Percentiles rank a stretch among this genome's conserved stretches.
These are phyloP conservation scores for Premnoplex brunnescens DNA, from an alignment of 2,797 vertebrate species.

Conservation along the genomic window DNA sequence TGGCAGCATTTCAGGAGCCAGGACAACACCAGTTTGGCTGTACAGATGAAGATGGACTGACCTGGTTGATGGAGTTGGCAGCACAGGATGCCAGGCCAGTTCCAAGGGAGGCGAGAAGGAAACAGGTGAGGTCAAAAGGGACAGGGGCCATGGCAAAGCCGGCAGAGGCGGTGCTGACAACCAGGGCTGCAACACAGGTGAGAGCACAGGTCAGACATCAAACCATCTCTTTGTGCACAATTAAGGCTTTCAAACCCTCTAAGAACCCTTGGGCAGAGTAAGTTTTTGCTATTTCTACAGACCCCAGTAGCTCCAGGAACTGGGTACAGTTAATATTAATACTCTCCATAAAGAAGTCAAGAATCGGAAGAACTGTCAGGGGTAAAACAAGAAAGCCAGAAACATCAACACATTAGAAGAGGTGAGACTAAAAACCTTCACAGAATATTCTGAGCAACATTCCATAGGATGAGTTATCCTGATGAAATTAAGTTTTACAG, in stretches of 20 bases:
- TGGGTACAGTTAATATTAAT: not conserved
- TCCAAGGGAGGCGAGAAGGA: conserved; percentile 86
- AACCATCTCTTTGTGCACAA: not conserved
- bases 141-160: conserved; percentile 93
- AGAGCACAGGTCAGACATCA: not conserved
- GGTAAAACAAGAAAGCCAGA: not conserved
- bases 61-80: conserved; percentile 98
- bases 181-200: conserved; percentile 84
- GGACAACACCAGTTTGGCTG: fast-evolving
- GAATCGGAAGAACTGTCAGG: not conserved
- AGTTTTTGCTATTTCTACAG: not conserved
- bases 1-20: not conserved
- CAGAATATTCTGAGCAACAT: not conserved
- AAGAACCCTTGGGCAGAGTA: not conserved
- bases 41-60: conserved; percentile 67
- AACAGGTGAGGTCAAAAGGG: conserved; percentile 86
- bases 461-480: fast-evolving
- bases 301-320: not conserved
- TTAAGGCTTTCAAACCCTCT: not conserved
- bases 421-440: not conserved
- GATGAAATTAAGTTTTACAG: not conserved
- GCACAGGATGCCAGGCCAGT: conserved; percentile 91
- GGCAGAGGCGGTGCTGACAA: conserved; percentile 89
- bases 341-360: not conserved
- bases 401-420: not conserved